A percentile compares a stretch with the other conserved stretches of the same genome.
phyloP scores from a whole-genome alignment of 2,888 invertebrate genomes.

The Polylopha cassiicola region DNA sequence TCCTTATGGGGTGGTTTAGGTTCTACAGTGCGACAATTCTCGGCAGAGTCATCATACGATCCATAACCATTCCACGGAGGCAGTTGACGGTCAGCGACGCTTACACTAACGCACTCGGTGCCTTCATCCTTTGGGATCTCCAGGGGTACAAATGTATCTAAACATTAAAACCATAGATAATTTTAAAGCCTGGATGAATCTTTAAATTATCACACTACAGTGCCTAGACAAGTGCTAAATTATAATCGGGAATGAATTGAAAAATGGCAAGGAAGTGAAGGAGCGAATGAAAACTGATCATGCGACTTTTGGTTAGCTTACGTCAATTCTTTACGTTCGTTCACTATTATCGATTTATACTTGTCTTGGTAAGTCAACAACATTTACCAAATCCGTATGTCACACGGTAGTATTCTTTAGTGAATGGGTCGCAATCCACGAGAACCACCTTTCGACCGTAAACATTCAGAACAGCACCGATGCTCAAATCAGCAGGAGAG shows the following conservation, averaged over 20 bases:
- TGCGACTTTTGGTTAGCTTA: too few species aligned
- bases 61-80: constrained; percentile 97
- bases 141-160: constrained; percentile 81
- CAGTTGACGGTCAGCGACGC: constrained; percentile 63
- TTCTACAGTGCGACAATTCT: constrained; percentile 88
- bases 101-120: constrained; percentile 43
- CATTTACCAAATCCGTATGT: constrained; percentile 80
- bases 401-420: constrained; percentile 87
- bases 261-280: too few species aligned
- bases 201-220: too few species aligned
- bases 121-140: constrained; percentile 59
- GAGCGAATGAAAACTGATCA: too few species aligned
- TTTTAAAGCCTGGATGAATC: too few species aligned
- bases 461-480: constrained; percentile 88
- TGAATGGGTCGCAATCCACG: constrained; percentile 90
- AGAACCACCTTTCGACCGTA: constrained; percentile 89
- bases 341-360: too few species aligned
- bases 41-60: constrained; percentile 91
- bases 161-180: constrained; percentile 27
- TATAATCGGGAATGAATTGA: too few species aligned
- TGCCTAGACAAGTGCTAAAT: too few species aligned
- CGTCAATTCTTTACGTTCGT: too few species aligned
- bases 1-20: constrained; percentile 87
- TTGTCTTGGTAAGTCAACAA: too few species aligned
- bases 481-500: constrained; percentile 85